Evolutionary conservation across 35 echinoderm and acorn worm species (phyloP), one percentile per base, ranked within the genome.

Genomic region (Heliocidaris tuberculata): DNA sequence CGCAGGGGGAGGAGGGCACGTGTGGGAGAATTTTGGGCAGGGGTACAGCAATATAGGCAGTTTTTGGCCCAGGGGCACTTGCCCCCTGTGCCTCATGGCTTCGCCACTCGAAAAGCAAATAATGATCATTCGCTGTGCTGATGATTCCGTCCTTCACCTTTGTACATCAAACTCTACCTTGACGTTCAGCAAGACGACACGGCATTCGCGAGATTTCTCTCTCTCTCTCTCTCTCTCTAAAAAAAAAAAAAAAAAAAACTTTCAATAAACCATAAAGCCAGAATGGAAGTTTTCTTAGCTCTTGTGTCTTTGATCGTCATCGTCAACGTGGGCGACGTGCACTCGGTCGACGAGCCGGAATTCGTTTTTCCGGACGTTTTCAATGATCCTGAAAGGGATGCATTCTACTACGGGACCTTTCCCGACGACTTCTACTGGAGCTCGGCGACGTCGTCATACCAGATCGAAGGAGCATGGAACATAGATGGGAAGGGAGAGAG

Each of bases 381-480:
- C 50, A 96, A 97, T 47, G 95, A 97, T 32, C 50, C 97, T 12
- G 94, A 96, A 31, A 42, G 97, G 86, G 97, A 97, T 87, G 92
- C 95, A 8, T 94, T 97, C 60, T 6, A 95, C 1, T 95, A 97
- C 52, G 97, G 95, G 6, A 94, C 86, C 0, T 97, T 97, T 86
- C 97, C 97, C 48, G 95, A 97, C 9, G 95, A 90, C n/a, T 97
- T 97, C 59, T 59, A 86, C 35, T 96, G 97, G 95, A 94, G 95
- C 54, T 90, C 95, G 0, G 94, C 97, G 16, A 97, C 97, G n/a
- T 95, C 97, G 32, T 94, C 97, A 2, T 97, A 97, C 94, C 97
- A 97, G 86, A 97, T 97, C 86, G 97, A 97, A 94, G 97, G 97
- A 7, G 97, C 65, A 2, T 97, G 97, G 97, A 50, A 97, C 85